Conservation (phyloP, 2,113 vertebrate genomes). For the Amphilophus citrinellus region DNA sequence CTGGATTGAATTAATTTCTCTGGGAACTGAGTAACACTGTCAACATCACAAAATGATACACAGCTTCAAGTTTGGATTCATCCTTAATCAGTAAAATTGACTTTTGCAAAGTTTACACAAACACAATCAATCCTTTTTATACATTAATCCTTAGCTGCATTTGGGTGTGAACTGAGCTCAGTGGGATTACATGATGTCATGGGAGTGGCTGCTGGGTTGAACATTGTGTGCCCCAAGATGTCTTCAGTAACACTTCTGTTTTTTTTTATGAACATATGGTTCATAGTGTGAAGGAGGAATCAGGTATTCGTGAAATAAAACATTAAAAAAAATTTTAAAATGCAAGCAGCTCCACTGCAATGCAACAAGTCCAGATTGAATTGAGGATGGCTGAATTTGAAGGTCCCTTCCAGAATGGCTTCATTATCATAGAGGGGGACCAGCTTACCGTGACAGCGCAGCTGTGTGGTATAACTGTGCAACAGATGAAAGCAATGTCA, state of each 20-base stretch:
- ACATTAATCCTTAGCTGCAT: conserved; percentile 40
- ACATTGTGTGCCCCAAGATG: conserved; percentile 30
- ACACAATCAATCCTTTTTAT: conserved; percentile 26
- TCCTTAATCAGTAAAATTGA: conserved; percentile 34
- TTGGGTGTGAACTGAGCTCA: conserved; percentile 40
- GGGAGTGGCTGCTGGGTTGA: conserved; percentile 50
- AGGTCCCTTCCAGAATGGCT: background rate
- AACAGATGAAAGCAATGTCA: background rate
- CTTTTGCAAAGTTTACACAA: conserved; percentile 32
- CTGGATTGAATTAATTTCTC: conserved; percentile 60
- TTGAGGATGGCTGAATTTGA: background rate
- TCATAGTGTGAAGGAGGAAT: background rate
- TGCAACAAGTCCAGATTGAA: background rate
- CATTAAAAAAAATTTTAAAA: background rate
- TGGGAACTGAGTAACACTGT: conserved; percentile 54
- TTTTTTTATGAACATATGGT: background rate
- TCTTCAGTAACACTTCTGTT: conserved; percentile 40
- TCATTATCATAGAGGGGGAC: background rate
- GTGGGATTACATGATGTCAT: conserved; percentile 65
- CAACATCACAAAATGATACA: conserved; percentile 40
- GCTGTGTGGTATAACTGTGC: background rate
- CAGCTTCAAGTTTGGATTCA: conserved; percentile 27
- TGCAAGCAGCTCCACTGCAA: background rate
- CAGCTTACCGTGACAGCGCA: background rate
- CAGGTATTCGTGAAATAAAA: background rate